Evolutionary conservation across 2,797 vertebrate species (phyloP), one percentile per base, ranked within the genome.

Genomic region (Mergus octosetaceus): DNA sequence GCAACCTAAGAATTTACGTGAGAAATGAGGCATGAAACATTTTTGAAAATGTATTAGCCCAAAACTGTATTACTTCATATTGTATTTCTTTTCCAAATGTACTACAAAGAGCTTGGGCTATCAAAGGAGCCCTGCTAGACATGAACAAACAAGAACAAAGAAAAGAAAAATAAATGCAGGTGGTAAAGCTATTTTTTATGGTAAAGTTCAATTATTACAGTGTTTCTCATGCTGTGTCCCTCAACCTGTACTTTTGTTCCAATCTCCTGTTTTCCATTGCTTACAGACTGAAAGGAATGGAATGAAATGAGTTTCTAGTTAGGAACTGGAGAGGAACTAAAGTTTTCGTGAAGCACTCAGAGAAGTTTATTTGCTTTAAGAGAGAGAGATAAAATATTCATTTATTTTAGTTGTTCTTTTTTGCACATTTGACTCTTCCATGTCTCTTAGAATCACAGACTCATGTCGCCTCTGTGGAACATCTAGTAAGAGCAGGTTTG

Each of bases 11-110:
- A 97, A 97, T 98, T 98, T 98, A 97, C 1, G 90, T 97, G 97
- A 97, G 96, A 97, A 98, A 98, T 97, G 97, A 97, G 93, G 95
- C 97, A 96, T 97, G 96, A 96, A 97, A 97, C 96, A 96, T 96
- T 97, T 97, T 93, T 96, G 92, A 97, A 97, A 97, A 97, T 97
- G 92, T 96, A 98, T 97, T 96, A 97, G 95, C 88, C 96, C 94
- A 82, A 96, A 97, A 97, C 96, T 97, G 73, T 60, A 80, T 96
- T 96, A 95, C 77, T 97, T 96, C 93, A 95, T 97, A 90, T 96
- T 97, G 97, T 97, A 97, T 97, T 89, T 85, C 84, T 91, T 96
- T 97, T 72, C 80, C 97, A 97, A 96, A 96, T 97, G 97, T 96
- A 95, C 90, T 97, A 68, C 95, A 83, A 96, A 94, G 83, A 39